Evolutionary conservation across 2,797 vertebrate species (phyloP), one percentile per base, ranked within the genome.

Genomic region (Etheostoma perlongum): DNA sequence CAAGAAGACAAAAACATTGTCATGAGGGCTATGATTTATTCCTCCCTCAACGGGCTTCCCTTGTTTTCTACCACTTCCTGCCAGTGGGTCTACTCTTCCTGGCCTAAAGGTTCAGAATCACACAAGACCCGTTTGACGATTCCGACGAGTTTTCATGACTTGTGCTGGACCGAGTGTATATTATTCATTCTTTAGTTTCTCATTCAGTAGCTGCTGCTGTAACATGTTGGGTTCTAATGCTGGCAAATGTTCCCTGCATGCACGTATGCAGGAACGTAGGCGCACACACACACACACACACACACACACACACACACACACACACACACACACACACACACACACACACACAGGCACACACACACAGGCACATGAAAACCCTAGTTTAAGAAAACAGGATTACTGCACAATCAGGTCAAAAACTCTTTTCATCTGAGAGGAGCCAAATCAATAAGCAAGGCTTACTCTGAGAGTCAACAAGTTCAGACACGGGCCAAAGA

Each of bases 401-500:
- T 93, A 93, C 69, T 55, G 85, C 70, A 86, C 82, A 89, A 90
- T 87, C 72, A 58, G 62, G 69, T 76, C 81, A 73, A 82, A 40
- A 85, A 70, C 67, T 72, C 72, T 89, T 91, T 91, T 92, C 82
- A 91, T 93, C 77, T 86, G 73, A 82, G 80, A 85, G 84, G 46
- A 89, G 85, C 82, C 82, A 89, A 94, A 92, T 94, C 85, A 92
- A 91, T 90, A 82, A 80, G 70, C 77, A 57, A 68, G 74, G 68
- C 85, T 91, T 89, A 90, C 74, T 88, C 25, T 82, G 60, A 83
- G 77, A 84, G 86, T 89, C 86, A 85, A 91, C 94, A 92, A 91
- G 94, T 93, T 89, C 75, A 91, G 94, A 88, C 94, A 94, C 2
- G 62, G 90, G 83, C 85, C 80, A 68, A 73, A 72, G 70, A 82